Base-by-base conservation (phyloP, 1,140 invertebrate genomes). In the Solenopsis invicta region DNA sequence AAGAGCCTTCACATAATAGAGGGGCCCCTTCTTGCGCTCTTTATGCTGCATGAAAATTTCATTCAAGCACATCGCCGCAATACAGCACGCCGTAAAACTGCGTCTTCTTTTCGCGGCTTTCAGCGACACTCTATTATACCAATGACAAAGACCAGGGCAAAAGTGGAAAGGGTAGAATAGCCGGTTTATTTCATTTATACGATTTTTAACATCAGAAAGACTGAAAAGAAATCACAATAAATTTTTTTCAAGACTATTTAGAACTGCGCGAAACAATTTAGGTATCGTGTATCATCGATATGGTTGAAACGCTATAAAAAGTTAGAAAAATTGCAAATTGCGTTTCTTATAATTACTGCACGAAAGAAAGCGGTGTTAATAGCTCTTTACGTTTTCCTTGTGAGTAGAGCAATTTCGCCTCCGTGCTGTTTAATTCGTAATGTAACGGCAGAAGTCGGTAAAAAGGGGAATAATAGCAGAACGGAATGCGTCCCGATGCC, bases 1-100 rank as follows among this genome's bases (percentile, higher is more conserved):
- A 85, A 69, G 66, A 69, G 66, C 21, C 66, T 50, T 87, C 80
- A 48, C 69, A 72, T 87, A 87, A 87, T 72, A 74, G 81, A 71
- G 18, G 41, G 41, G 37, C 69, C n/a, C 59, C 80, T 8, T 72
- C 59, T 13, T 41, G 69, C 56, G 78, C 59, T 87, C 61, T 87
- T 87, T 64, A 87, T 87, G 50, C 67, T 21, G 66, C 86, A 87
- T 87, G 56, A 84, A 87, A 87, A 75, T 87, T 85, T 74, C 71
- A 61, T 86, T 61, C 77, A 81, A 86, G 64, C 67, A 62, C 56
- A 82, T 69, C 80, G 48, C 64, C 52, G 64, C 64, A 61, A 81
- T 81, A 71, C 64, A 81, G 29, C 13, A 24, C 13, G 52, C 45
- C 41, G 71, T 86, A 62, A 86, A 81, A 82, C 48, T 71, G 18